These are phyloP conservation scores for Lepidochitona cinerea DNA, from an alignment of 2,888 invertebrate species.

Conservation along the genomic window DNA sequence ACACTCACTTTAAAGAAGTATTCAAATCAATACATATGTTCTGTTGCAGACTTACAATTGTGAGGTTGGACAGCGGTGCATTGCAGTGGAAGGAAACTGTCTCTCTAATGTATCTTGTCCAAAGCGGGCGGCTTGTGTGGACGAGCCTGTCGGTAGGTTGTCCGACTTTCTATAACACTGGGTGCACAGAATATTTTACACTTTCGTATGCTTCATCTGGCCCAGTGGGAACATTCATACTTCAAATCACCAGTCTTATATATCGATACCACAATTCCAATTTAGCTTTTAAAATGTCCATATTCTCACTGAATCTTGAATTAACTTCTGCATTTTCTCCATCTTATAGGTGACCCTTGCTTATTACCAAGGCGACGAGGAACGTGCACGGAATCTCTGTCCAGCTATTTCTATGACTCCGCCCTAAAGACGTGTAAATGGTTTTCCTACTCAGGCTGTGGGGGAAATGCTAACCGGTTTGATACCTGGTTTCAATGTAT, in stretches of 20 bases:
- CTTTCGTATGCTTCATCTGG: too few relatives aligned
- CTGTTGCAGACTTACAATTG: neutral
- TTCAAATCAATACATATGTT: too few relatives aligned
- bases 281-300: too few relatives aligned
- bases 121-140: neutral
- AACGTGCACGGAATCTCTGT: neutral
- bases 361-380: neutral
- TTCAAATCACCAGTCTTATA: too few relatives aligned
- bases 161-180: too few relatives aligned
- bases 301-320: too few relatives aligned
- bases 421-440: neutral
- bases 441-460: conserved; percentile 2
- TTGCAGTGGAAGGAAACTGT: neutral
- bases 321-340: neutral
- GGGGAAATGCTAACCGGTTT: neutral
- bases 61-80: neutral
- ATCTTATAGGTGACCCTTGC: neutral
- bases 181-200: too few relatives aligned
- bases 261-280: too few relatives aligned
- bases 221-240: too few relatives aligned
- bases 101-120: neutral
- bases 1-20: too few relatives aligned
- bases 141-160: neutral
- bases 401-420: neutral
- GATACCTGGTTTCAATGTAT: neutral